These are phyloP conservation scores for Caenorhabditis sulstoni DNA, from an alignment of 2,888 invertebrate genomes.

Conservation along the genomic window DNA sequence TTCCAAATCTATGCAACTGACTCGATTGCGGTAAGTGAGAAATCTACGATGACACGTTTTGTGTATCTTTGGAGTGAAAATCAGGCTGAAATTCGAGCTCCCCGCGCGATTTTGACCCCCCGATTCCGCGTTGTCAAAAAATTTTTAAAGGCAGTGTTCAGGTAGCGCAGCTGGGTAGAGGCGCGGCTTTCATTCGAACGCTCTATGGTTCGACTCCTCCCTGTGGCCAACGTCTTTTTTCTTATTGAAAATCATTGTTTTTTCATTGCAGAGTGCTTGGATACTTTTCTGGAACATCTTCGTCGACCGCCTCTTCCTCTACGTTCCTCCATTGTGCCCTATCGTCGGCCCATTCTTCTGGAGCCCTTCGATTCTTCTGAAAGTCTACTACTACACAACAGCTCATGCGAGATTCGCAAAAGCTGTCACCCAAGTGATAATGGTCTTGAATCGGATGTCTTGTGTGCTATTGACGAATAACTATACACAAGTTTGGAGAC, in stretches of 20 bases:
- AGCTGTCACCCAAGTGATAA: slow-evolving; percentile 35
- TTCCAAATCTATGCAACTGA: slow-evolving; percentile 9
- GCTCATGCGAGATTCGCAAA: slow-evolving; percentile 17
- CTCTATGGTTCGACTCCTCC: background rate
- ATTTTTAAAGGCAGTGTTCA: too few species aligned
- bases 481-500: slow-evolving; percentile 27
- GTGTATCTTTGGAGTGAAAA: slow-evolving; percentile 5
- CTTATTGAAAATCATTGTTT: background rate
- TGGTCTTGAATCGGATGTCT: slow-evolving; percentile 43
- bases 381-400: background rate
- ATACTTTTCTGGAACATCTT: slow-evolving; percentile 4
- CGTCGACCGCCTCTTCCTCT: slow-evolving; percentile 25
- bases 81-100: slow-evolving; percentile 12
- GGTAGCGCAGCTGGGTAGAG: too few species aligned
- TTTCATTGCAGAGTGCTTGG: slow-evolving; percentile 14
- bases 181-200: too few species aligned
- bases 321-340: slow-evolving; percentile 35
- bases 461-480: slow-evolving; percentile 23
- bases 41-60: slow-evolving; percentile 8
- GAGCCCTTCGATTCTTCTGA: slow-evolving; percentile 7
- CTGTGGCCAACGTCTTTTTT: too few species aligned
- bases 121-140: too few species aligned
- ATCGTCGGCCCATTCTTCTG: slow-evolving; percentile 24
- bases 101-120: too few species aligned
- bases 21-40: slow-evolving; percentile 17